Conservation (phyloP, 92 coral and sea anemone genomes). For the Porites rus region DNA sequence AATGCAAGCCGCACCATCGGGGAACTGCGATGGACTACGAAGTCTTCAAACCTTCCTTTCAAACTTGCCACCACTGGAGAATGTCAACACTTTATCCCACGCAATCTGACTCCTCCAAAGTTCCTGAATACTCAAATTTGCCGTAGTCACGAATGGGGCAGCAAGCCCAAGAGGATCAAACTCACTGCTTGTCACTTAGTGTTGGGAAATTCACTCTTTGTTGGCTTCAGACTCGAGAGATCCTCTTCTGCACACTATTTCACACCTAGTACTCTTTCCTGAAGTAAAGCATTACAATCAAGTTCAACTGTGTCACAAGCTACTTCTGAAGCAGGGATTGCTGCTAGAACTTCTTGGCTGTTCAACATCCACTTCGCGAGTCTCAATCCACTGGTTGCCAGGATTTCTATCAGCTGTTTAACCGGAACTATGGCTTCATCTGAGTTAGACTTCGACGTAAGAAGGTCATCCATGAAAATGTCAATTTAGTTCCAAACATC, state of each 20-base stretch:
- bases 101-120: slow-evolving; percentile 7
- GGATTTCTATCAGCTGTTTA: too few species aligned
- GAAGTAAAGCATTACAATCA: slow-evolving; percentile 6
- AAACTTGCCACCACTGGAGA: too few species aligned
- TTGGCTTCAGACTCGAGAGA: neutral
- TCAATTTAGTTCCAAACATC: too few species aligned
- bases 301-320: slow-evolving; percentile 8
- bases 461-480: too few species aligned
- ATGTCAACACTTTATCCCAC: slow-evolving; percentile 19
- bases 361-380: slow-evolving; percentile 23
- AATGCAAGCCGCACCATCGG: too few species aligned
- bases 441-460: too few species aligned
- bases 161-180: slow-evolving; percentile 34
- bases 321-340: slow-evolving; percentile 12
- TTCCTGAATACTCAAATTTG: slow-evolving; percentile 34
- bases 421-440: too few species aligned
- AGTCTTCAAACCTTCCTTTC: too few species aligned
- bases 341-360: slow-evolving; percentile 18
- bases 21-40: too few species aligned
- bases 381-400: too few species aligned
- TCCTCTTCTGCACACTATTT: slow-evolving; percentile 19
- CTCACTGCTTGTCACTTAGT: slow-evolving; percentile 25
- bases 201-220: slow-evolving; percentile 15
- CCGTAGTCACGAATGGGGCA: slow-evolving; percentile 2
- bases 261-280: too few species aligned